Conservation (phyloP, 1,140 invertebrate species). For the Mercenaria mercenaria region DNA sequence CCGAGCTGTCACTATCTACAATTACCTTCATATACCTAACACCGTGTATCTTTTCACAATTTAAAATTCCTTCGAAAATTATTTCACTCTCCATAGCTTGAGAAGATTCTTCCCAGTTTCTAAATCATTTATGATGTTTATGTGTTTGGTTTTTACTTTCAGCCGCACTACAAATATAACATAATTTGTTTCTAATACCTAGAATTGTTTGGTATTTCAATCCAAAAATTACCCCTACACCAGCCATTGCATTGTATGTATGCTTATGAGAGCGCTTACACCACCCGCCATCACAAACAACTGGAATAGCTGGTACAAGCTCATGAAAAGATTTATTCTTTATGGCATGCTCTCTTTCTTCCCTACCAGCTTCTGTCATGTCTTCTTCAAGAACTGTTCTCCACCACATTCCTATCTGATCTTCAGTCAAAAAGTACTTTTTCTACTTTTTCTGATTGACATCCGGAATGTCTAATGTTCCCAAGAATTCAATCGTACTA, state of each 20-base stretch:
- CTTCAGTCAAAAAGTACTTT: not conserved
- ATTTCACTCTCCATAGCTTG: slow-evolving; percentile 85
- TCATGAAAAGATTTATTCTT: not conserved
- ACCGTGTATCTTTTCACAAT: slow-evolving; percentile 81
- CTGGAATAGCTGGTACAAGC: slow-evolving; percentile 28
- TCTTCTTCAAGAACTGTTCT: slow-evolving; percentile 8
- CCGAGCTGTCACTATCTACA: slow-evolving; percentile 85
- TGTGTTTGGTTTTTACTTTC: not conserved
- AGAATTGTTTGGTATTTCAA: slow-evolving; percentile 82
- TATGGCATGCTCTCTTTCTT: slow-evolving; percentile 10
- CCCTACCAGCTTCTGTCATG: slow-evolving; percentile 19
- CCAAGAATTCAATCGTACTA: not conserved
- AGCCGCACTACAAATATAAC: slow-evolving; percentile 75
- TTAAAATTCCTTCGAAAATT: slow-evolving; percentile 84
- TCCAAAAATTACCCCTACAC: slow-evolving; percentile 82
- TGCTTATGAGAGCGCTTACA: slow-evolving; percentile 50
- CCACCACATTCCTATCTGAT: slow-evolving; percentile 45
- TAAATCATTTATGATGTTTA: slow-evolving; percentile 29
- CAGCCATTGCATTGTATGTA: slow-evolving; percentile 57
- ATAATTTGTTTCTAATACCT: slow-evolving; percentile 83
- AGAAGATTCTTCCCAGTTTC: slow-evolving; percentile 81
- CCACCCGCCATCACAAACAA: slow-evolving; percentile 53
- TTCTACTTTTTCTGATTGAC: not conserved
- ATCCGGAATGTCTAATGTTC: not conserved
- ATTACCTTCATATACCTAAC: slow-evolving; percentile 78